These are phyloP conservation scores for Osmerus eperlanus DNA, from an alignment of 2,113 vertebrate genomes.

Conservation along the genomic window DNA sequence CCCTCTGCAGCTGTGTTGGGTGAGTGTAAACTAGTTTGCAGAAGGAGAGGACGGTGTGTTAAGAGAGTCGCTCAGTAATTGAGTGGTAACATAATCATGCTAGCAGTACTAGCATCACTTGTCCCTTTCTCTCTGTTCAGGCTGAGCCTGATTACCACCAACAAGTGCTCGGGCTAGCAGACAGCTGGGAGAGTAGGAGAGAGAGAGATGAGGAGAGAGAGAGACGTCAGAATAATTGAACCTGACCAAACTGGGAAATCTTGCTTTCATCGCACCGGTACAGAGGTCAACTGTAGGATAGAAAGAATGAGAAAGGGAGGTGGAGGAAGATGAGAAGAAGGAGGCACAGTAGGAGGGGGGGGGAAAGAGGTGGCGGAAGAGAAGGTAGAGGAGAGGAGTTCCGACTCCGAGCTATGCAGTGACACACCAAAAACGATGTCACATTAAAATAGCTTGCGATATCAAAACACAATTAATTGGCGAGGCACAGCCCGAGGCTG, in stretches of 20 bases:
- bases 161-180: not conserved
- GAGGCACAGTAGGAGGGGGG: not conserved
- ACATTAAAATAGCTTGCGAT: too few relatives aligned
- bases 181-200: not conserved
- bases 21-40: not conserved
- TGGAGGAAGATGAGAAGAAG: not conserved
- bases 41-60: too few relatives aligned
- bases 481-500: too few relatives aligned
- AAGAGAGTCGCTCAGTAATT: not conserved
- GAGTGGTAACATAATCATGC: not conserved
- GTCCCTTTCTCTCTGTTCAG: not conserved
- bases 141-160: not conserved
- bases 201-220: slow-evolving; percentile 34
- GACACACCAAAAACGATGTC: too few relatives aligned
- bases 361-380: slow-evolving; percentile 9
- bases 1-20: not conserved
- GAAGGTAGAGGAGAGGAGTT: too few relatives aligned
- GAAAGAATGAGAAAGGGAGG: not conserved
- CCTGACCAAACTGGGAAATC: too few relatives aligned
- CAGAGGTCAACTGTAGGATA: too few relatives aligned
- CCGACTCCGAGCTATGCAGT: too few relatives aligned
- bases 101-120: not conserved
- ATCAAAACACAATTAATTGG: too few relatives aligned
- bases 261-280: too few relatives aligned
- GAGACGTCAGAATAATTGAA: not conserved